A percentile compares a stretch with the other conserved stretches of the same genome.
These are phyloP conservation scores for Rhopalosiphum maidis DNA, from an alignment of 1,140 invertebrate species.

Conservation along the genomic window DNA sequence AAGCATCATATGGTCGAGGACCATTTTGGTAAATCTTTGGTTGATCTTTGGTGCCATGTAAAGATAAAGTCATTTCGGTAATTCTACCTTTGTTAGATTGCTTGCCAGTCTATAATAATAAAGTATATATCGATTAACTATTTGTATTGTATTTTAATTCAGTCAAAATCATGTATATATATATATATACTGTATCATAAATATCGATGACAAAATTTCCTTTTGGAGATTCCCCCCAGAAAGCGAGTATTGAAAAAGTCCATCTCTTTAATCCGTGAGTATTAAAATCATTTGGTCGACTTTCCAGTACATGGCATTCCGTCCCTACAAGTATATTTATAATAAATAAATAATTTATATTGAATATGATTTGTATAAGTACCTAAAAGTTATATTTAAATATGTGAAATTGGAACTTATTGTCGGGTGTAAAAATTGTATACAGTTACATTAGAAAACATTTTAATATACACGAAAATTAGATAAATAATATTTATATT, in stretches of 20 bases:
- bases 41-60: conserved; percentile 54
- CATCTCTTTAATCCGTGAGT: conserved; percentile 80
- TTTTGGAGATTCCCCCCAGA: conserved; percentile 85
- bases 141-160: background rate
- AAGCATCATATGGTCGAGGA: background rate
- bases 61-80: conserved; percentile 30
- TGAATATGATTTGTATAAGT: background rate
- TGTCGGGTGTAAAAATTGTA: too few relatives aligned
- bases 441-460: too few relatives aligned
- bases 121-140: background rate
- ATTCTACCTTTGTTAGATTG: conserved; percentile 30
- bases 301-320: conserved; percentile 72
- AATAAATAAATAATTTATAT: background rate
- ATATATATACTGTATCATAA: conserved; percentile 69
- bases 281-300: conserved; percentile 74
- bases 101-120: background rate
- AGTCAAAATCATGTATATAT: conserved; percentile 56
- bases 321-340: conserved; percentile 68
- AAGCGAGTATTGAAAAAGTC: conserved; percentile 89
- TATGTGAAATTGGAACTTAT: background rate
- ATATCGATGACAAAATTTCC: conserved; percentile 79
- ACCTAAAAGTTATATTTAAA: background rate
- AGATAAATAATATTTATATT: too few relatives aligned
- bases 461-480: too few relatives aligned
- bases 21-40: conserved; percentile 46